Evolutionary conservation across 2,113 vertebrate genomes (phyloP).

Genomic region (Myocastor coypus): DNA sequence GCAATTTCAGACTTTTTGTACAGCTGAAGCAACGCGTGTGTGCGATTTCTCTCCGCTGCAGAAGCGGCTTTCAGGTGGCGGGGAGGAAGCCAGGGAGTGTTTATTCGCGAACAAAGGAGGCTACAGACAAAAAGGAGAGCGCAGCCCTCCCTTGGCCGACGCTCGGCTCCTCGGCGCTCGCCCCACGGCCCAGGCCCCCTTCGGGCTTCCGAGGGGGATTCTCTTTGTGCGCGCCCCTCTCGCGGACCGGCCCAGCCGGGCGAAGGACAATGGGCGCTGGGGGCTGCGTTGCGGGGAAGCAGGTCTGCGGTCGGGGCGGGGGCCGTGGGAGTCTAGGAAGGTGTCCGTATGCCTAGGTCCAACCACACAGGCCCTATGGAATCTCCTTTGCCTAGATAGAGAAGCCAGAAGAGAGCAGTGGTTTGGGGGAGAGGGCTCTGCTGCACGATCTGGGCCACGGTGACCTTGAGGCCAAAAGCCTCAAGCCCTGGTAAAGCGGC

Average conservation of each 20-base stretch:
- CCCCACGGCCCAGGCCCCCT: neutral
- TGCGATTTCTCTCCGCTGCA: constrained; percentile 55
- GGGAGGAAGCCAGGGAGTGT: constrained; percentile 61
- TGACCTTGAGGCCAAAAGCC: neutral
- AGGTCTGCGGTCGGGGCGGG: no score
- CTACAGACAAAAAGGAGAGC: constrained; percentile 44
- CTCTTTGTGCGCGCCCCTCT: neutral
- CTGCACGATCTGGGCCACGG: neutral
- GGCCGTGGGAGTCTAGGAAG: neutral
- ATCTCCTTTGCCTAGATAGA: neutral
- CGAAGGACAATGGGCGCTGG: neutral
- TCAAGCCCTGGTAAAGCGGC: neutral
- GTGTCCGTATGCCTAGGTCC: accelerated
- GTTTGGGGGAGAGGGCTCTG: neutral
- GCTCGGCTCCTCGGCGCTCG: neutral
- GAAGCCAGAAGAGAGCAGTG: neutral
- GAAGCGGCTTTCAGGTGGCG: constrained; percentile 66
- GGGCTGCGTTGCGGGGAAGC: neutral
- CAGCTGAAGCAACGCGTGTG: constrained; percentile 72
- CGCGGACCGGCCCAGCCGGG: neutral
- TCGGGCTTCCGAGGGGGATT: neutral
- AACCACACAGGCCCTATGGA: neutral
- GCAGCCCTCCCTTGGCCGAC: neutral
- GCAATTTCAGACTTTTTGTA: constrained; percentile 79
- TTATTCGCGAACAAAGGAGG: constrained; percentile 79